Base-by-base conservation (phyloP, 1,140 invertebrate species). In the Microplitis demolitor region DNA sequence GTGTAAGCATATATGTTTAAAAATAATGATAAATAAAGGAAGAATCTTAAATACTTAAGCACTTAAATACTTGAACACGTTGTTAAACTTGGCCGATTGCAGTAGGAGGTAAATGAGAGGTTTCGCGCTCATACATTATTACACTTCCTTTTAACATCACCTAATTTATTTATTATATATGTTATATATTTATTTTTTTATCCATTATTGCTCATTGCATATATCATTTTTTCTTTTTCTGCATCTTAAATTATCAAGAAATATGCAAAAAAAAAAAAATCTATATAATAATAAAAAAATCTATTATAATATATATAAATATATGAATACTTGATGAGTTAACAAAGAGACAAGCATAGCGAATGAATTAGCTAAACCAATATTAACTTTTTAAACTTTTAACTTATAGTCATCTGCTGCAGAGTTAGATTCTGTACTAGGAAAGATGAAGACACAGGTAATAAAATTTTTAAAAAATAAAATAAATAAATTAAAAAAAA, bases 91-190 rank as follows among this genome's bases (percentile, higher is more conserved):
- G 73, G 77, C 79, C 78, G 79, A 84, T 84, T 83, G 78, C 78
- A 82, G 84, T 85, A 82, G 79, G 82, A 84, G 80, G 82, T 79
- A 85, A 85, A 83, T 81, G 78, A 84, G 79, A 78, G 75, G 79
- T 81, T 82, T 69, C 74, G 75, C 76, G 60, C 72, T 60, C n/a
- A 56, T 35, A 9, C 8, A 13, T 66, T 31, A 66, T 56, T 66
- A 69, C 58, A 39, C 35, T 60, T 69, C 62, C 50, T 72, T 56
- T 66, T 2, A 50, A 33, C 16, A 39, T 51, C 35, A 31, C 62
- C 16, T 34, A 66, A 24, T 56, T 54, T 56, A 53, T 39, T 37
- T 35, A 56, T n/a, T 72, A 14, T 24, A 34, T 62, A 39, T 16
- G 37, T 50, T 61, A 31, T 37, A 58, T n/a, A 37, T 35, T 33